Conservation (phyloP, 2,888 invertebrate genomes). For the Lepas anatifera region DNA sequence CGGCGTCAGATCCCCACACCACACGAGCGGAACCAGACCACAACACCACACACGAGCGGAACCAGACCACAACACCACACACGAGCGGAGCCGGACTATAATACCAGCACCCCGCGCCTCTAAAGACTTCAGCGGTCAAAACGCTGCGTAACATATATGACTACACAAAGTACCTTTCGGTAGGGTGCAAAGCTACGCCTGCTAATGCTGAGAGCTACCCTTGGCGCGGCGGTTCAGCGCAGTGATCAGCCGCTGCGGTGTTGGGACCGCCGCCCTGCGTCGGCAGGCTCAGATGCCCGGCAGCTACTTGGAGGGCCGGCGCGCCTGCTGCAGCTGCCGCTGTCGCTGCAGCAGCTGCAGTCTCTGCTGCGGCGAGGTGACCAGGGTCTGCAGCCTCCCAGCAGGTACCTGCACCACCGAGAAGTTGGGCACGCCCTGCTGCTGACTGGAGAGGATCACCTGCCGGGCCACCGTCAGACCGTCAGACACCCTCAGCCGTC, state of each 20-base stretch:
- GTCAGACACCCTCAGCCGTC: neutral
- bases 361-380: conserved; percentile 2
- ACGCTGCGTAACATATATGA: too few relatives aligned
- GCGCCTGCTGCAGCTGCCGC: conserved; percentile 13
- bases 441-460: neutral
- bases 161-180: too few relatives aligned
- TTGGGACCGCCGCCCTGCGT: too few relatives aligned
- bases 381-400: neutral
- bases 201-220: neutral
- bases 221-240: neutral
- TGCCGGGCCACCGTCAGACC: neutral
- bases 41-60: too few relatives aligned
- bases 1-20: too few relatives aligned
- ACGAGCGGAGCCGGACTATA: too few relatives aligned
- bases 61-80: too few relatives aligned
- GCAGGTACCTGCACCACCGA: neutral
- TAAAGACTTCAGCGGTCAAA: too few relatives aligned
- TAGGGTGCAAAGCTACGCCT: too few relatives aligned
- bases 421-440: neutral
- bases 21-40: too few relatives aligned
- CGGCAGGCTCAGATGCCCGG: too few relatives aligned
- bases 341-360: conserved; percentile 15
- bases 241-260: neutral
- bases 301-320: conserved; percentile 4
- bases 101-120: too few relatives aligned